Evolutionary conservation across 2,888 invertebrate species (phyloP), one percentile per base, ranked within the genome.

Genomic region (Panopea generosa): DNA sequence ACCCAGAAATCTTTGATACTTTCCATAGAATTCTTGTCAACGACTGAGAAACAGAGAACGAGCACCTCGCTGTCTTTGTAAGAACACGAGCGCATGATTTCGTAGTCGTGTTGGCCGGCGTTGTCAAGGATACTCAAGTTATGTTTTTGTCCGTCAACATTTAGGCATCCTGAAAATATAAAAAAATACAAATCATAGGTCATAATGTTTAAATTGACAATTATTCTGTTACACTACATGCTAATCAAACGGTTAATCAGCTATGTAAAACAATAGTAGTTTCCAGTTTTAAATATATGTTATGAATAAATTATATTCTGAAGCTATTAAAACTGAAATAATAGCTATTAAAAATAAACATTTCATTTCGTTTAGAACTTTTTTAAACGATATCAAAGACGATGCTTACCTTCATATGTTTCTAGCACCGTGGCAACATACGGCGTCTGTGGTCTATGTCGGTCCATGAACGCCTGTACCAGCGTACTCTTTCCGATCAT

Each of bases 401-500:
- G 2, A 61, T 45, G 75, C 74, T 65, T 75, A 85, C 86, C 85
- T 68, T 84, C 83, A 62, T 83, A 86, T 24, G 84, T 86, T 29
- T 88, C 88, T 4, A 85, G 72, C 1, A 87, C 84, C 6, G 88
- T 88, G 9, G 87, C 86, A 24, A 81, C 78, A 52, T 83, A 84
- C 9, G 81, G 65, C 4, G 77, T 72, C 38, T 70, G 65, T 20
- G 70, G 75, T 18, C 67, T 38, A 18, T 85, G 80, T 33, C 85
- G 71, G 60, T 84, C 73, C 77, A 77, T 69, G 50, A 84, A 87
- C 11, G 84, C 78, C 38, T 84, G 80, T 20, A 85, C 81, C 27
- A 88, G 56, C n/a, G 85, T 80, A 9, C 86, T 86, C 52, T 88
- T 88, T n/a, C 87, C 87, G 14, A 88, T 86, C 86, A 87, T 87